phyloP scores from a whole-genome alignment of 2,797 vertebrate species.

The Champsocephalus gunnari region DNA sequence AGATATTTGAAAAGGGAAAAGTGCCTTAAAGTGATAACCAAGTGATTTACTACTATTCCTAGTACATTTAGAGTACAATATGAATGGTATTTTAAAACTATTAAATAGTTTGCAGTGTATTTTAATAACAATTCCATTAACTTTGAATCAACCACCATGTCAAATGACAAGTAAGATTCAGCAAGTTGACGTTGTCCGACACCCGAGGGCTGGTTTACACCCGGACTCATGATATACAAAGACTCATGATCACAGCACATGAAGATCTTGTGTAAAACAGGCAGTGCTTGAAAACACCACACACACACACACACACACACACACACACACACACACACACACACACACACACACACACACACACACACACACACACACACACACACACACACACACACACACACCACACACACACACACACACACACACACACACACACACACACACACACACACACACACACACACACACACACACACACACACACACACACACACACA shows the following conservation, averaged over 20 bases:
- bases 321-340: not conserved
- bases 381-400: not conserved
- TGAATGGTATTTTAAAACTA: constrained; percentile 31
- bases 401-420: too few relatives aligned
- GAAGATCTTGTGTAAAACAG: constrained; percentile 47
- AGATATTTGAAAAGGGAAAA: not conserved
- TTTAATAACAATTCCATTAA: constrained; percentile 8
- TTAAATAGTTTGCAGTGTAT: constrained; percentile 15
- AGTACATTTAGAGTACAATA: not conserved
- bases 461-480: too few relatives aligned
- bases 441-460: too few relatives aligned
- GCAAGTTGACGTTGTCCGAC: constrained; percentile 47
- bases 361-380: not conserved
- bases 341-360: too few relatives aligned
- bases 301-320: too few relatives aligned
- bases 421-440: too few relatives aligned
- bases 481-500: too few relatives aligned
- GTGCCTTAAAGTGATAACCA: not conserved
- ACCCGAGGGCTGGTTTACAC: constrained; percentile 34
- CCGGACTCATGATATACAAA: constrained; percentile 7
- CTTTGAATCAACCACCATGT: constrained; percentile 18
- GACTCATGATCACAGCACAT: constrained; percentile 54
- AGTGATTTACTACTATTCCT: too few relatives aligned
- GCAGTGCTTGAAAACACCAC: constrained; percentile 1
- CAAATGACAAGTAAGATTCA: constrained; percentile 53